Base-by-base conservation (phyloP, 1,140 invertebrate genomes). In the Aricia agestis region DNA sequence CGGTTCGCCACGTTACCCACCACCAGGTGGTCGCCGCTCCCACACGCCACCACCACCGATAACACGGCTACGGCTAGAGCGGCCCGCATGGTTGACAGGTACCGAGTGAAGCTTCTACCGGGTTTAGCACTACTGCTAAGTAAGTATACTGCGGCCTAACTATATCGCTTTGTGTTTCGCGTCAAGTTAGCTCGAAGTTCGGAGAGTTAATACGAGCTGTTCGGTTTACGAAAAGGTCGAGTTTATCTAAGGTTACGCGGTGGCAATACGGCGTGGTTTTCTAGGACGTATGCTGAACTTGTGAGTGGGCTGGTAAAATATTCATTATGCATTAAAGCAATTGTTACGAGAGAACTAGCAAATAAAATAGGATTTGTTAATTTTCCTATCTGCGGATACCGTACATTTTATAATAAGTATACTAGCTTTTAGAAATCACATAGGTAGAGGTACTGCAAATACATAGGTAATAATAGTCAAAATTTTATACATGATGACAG, bases 1-100 rank as follows among this genome's bases (percentile, higher is more conserved):
- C 83, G 68, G 18, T 86, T 78, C 0, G 79, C 73, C 0, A 81
- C 73, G 76, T 88, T 90, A 0, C 87, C 87, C 0, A 82, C 65
- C n/a, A 85, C 76, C n/a, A 86, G 70, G 68, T 89, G 83, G 0
- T 80, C 73, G 10, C 69, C 72, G 15, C 65, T 42, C 4, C 70
- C 76, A 5, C 19, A 70, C 15, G 25, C 76, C 9, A 77, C 19
- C 0, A 72, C 52, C 25, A 31, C 63, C 68, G 70, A 32, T 6
- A 74, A 42, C 13, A 72, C 32, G 6, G 58, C 10, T 2, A 76
- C 58, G 19, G 70, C 42, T 31, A 72, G 65, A 6, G 70, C 25
- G 17, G 70, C 52, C 58, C 69, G 76, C 75, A 79, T 79, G 58
- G 68, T 74, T 1, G 57, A 18, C 57, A 19, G 45, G 45, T 52